Base-by-base conservation (phyloP, 1,140 invertebrate genomes). In the Cryptotermes secundus region DNA sequence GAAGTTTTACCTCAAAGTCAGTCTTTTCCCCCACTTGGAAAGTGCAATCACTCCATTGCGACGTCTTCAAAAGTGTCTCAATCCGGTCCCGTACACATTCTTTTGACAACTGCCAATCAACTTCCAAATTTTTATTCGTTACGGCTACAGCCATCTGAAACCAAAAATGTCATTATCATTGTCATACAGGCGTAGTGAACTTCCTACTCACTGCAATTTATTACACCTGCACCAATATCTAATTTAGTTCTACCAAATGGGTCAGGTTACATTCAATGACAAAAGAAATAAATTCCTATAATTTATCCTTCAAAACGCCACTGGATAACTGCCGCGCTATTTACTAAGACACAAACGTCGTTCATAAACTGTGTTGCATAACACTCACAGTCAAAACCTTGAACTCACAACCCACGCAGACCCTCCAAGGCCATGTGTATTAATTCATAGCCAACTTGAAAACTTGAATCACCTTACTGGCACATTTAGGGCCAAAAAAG, bases 41-140 rank as follows among this genome's bases (percentile, higher is more conserved):
- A 34, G 81, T 59, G 53, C 84, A 84, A 34, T 84, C 84, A 82
- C 84, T 84, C 84, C 84, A 84, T 34, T 84, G 84, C 2, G 84
- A 84, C 10, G 84, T 84, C 22, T 59, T 45, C 16, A 82, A 35
- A n/a, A 84, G 35, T 24, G 34, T 42, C 34, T 84, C 36, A 36
- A 84, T 84, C 22, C 83, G 19, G 19, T 84, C 83, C 22, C 72
- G 34, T 35, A 84, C 72, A 49, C n/a, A 42, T 49, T 84, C 83
- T 49, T 84, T 84, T 31, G 83, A 84, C 24, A 84, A 65, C 34
- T 84, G 83, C 83, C 83, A 84, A 80, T 84, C 83, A 19, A 10
- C 45, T 34, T 34, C 14, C n/a, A 34, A 3, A 45, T 45, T 49
- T 31, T 22, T 24, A 31, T 45, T 45, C 19, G 81, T 10, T 31